phyloP scores from a whole-genome alignment of 1,140 invertebrate species.

The Campoletis sonorensis region DNA sequence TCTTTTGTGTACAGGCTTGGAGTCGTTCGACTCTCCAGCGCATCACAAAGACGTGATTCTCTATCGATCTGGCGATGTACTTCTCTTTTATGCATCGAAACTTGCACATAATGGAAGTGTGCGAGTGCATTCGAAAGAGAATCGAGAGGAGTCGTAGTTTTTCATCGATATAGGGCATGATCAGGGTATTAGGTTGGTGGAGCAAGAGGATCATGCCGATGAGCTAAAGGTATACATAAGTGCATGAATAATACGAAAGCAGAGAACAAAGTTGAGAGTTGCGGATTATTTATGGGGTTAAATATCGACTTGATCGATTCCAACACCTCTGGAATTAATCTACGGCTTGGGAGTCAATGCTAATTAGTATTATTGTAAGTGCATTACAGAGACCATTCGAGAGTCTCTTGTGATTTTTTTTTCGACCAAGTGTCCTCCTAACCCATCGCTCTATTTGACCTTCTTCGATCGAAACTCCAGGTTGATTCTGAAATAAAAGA shows the following conservation, averaged over 20 bases:
- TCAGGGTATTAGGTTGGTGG: background rate
- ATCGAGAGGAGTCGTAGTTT: background rate
- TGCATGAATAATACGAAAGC: too few species aligned
- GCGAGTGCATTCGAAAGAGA: background rate
- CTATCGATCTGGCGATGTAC: constrained; percentile 28
- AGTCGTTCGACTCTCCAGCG: constrained; percentile 17
- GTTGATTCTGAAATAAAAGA: constrained; percentile 2
- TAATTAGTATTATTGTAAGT: constrained; percentile 66
- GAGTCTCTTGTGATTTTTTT: background rate
- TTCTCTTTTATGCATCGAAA: constrained; percentile 11
- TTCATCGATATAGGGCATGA: constrained; percentile 22
- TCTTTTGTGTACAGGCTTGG: constrained; percentile 23
- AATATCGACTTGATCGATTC: constrained; percentile 40
- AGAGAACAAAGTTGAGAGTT: background rate
- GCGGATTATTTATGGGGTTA: background rate
- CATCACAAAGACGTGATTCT: constrained; percentile 14
- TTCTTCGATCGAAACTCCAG: constrained; percentile 13
- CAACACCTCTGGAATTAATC: constrained; percentile 59
- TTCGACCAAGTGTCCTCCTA: background rate
- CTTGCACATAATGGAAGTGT: background rate
- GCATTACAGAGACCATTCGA: background rate
- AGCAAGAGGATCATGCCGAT: background rate
- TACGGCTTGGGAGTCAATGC: constrained; percentile 53
- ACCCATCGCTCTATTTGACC: background rate
- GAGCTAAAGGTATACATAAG: background rate